These are phyloP conservation scores for Hydrotaea cyrtoneurina DNA, from an alignment of 2,888 invertebrate genomes.

Conservation along the genomic window DNA sequence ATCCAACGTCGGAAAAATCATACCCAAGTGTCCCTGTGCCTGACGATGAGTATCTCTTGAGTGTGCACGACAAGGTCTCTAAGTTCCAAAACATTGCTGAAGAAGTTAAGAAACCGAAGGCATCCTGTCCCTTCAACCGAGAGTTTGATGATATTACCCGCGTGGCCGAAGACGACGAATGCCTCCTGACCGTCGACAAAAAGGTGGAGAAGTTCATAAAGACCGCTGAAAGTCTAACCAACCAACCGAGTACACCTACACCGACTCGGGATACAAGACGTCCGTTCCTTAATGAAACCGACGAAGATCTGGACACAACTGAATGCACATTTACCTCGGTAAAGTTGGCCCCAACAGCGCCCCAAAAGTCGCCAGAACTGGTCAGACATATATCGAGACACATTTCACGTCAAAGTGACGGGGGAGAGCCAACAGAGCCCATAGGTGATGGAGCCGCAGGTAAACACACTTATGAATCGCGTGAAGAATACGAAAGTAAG, in stretches of 20 bases:
- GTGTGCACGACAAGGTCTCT: conserved; percentile 86
- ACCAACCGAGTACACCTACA: conserved; percentile 70
- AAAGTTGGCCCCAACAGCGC: conserved; percentile 80
- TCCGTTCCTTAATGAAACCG: conserved; percentile 82
- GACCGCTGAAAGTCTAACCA: conserved; percentile 83
- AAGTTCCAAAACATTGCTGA: conserved; percentile 84
- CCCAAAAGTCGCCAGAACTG: conserved; percentile 81
- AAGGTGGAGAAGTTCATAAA: conserved; percentile 85
- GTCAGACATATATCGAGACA: conserved; percentile 80
- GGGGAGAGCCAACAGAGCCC: conserved; percentile 67
- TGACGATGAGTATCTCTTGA: conserved; percentile 85
- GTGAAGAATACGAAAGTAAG: conserved; percentile 20
- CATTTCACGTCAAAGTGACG: conserved; percentile 77
- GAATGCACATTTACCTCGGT: conserved; percentile 85
- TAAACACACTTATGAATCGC: not conserved
- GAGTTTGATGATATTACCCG: conserved; percentile 74
- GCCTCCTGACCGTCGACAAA: conserved; percentile 84
- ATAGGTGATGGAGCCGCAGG: not conserved
- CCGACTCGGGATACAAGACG: conserved; percentile 78
- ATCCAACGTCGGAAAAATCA: conserved; percentile 80
- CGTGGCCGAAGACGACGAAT: conserved; percentile 82
- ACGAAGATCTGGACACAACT: conserved; percentile 84
- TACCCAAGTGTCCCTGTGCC: conserved; percentile 72
- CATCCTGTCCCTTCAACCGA: conserved; percentile 76
- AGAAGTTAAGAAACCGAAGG: conserved; percentile 80